phyloP scores from a whole-genome alignment of 2,888 invertebrate genomes.

The Drosophila leonis region DNA sequence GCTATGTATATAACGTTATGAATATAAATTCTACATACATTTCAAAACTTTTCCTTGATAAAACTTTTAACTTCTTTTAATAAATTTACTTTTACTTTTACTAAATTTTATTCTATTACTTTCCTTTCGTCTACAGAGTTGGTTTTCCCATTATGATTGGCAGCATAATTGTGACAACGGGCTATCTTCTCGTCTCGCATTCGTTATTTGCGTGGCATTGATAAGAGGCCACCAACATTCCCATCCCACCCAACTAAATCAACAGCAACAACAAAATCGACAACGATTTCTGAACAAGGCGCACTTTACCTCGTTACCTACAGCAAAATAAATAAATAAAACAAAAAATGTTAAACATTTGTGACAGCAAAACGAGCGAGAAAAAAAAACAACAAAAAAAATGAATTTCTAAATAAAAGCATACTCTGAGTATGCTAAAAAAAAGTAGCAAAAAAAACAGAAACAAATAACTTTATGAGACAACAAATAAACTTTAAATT shows the following conservation, averaged over 20 bases:
- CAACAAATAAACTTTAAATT: not conserved
- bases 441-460: not conserved
- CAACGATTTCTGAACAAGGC: conserved; percentile 69
- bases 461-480: conserved; percentile 28
- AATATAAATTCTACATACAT: no score
- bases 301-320: conserved; percentile 82
- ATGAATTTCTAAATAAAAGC: conserved; percentile 41
- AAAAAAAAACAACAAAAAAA: conserved; percentile 24
- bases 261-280: not conserved
- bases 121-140: conserved; percentile 83
- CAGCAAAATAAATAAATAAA: conserved; percentile 23
- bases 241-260: not conserved
- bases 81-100: no score
- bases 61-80: no score
- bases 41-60: not conserved
- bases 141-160: conserved; percentile 94
- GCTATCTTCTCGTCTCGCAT: conserved; percentile 91
- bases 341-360: conserved; percentile 49
- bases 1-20: no score
- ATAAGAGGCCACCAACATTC: conserved; percentile 57
- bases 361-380: conserved; percentile 48
- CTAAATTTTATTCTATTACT: not conserved
- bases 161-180: conserved; percentile 89
- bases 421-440: conserved; percentile 53
- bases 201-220: conserved; percentile 90